Evolutionary conservation across 2,113 vertebrate genomes (phyloP).

Genomic region (Macaca nemestrina): DNA sequence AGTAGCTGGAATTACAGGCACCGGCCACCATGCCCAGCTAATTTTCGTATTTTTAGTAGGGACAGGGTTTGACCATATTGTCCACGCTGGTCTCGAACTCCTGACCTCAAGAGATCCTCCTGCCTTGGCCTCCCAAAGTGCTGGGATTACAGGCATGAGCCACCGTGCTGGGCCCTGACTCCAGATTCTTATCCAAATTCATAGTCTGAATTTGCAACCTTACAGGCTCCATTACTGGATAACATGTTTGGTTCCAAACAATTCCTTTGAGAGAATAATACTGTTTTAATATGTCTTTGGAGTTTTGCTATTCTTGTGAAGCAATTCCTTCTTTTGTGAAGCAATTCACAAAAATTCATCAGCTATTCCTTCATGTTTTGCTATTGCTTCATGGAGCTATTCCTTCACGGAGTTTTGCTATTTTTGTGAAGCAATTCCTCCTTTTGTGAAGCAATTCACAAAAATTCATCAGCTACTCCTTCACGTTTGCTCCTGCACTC

Average conservation of each 20-base stretch:
- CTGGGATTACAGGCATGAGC: too few species aligned
- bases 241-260: background rate
- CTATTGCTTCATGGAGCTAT: too few species aligned
- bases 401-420: constrained; percentile 61
- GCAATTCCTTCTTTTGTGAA: too few species aligned
- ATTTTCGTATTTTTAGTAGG: too few species aligned
- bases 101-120: too few species aligned
- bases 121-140: too few species aligned
- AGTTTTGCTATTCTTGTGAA: constrained; percentile 71
- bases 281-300: constrained; percentile 38
- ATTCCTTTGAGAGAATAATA: background rate
- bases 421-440: background rate
- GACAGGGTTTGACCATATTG: too few species aligned
- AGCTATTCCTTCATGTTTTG: constrained; percentile 60
- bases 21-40: too few species aligned
- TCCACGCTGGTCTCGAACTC: too few species aligned
- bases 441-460: too few species aligned
- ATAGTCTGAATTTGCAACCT: constrained; percentile 48
- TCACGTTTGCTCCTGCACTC: constrained; percentile 65
- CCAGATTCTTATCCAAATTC: background rate
- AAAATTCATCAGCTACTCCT: constrained; percentile 60
- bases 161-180: too few species aligned
- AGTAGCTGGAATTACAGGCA: too few species aligned
- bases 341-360: background rate
- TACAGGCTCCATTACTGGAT: background rate